These are phyloP conservation scores for Aldabrachelys gigantea DNA, from an alignment of 2,113 vertebrate species.

Conservation along the genomic window DNA sequence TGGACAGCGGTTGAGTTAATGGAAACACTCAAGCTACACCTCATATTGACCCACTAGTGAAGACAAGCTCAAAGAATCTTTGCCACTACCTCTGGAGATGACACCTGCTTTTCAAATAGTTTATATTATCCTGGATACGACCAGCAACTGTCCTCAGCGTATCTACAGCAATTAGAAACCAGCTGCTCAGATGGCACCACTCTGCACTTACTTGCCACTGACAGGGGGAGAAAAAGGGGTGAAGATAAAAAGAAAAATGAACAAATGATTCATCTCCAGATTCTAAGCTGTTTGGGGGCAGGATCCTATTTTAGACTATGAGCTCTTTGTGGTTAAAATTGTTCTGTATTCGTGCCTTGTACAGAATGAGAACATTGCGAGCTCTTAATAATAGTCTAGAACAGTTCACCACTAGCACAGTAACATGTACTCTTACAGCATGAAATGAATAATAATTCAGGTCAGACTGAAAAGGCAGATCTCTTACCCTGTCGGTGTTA, in stretches of 20 bases:
- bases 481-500: conserved; percentile 34
- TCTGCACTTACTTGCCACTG: conserved; percentile 46
- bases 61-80: conserved; percentile 33
- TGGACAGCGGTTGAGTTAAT: neutral
- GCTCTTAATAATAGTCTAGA: conserved; percentile 26
- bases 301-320: conserved; percentile 30
- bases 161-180: conserved; percentile 44
- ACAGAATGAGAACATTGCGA: neutral
- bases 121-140: conserved; percentile 14
- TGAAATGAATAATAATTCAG: conserved; percentile 27
- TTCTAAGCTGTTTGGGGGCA: conserved; percentile 17
- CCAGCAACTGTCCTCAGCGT: conserved; percentile 36
- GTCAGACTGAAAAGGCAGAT: conserved; percentile 40
- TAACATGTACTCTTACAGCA: neutral
- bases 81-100: conserved; percentile 54
- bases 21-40: neutral
- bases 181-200: conserved; percentile 54
- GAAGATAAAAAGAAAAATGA: neutral
- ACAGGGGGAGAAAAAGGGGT: conserved; percentile 8
- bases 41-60: neutral
- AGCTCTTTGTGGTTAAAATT: conserved; percentile 37
- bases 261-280: neutral
- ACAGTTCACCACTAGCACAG: conserved; percentile 19
- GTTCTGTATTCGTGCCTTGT: neutral
- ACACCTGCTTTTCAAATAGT: conserved; percentile 37